phyloP scores from a whole-genome alignment of 1,140 invertebrate species.

The Caerostris extrusa region DNA sequence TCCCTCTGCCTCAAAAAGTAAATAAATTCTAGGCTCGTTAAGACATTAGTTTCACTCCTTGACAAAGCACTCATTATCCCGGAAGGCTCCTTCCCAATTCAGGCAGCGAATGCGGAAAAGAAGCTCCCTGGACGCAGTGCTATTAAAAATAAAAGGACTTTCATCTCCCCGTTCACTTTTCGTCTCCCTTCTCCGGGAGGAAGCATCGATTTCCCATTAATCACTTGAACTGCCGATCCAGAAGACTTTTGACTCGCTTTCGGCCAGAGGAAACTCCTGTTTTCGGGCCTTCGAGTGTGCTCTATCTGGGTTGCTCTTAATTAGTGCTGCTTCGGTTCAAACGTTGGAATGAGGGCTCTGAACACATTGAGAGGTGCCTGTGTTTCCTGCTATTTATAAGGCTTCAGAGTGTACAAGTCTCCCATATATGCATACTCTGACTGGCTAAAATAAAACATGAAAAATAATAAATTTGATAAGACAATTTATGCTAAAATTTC shows the following conservation, averaged over 20 bases:
- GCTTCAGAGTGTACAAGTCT: too few species aligned
- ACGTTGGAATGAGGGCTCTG: too few species aligned
- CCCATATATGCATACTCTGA: too few species aligned
- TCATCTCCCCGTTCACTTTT: slow-evolving; percentile 67
- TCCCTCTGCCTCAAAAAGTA: slow-evolving; percentile 24
- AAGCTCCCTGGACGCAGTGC: background rate
- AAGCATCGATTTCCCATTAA: slow-evolving; percentile 68
- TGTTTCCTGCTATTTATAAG: too few species aligned
- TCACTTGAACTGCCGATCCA: slow-evolving; percentile 62
- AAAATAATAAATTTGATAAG: too few species aligned
- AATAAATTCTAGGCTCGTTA: slow-evolving; percentile 57
- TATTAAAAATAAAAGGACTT: background rate
- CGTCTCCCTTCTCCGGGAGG: slow-evolving; percentile 32
- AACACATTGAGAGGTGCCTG: too few species aligned
- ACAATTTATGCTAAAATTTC: too few species aligned
- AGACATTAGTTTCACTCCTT: slow-evolving; percentile 41
- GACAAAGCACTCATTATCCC: slow-evolving; percentile 46
- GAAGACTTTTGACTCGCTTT: slow-evolving; percentile 43
- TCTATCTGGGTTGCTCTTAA: slow-evolving; percentile 42
- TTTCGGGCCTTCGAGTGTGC: background rate
- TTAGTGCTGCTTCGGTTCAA: slow-evolving; percentile 30
- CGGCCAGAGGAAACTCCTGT: slow-evolving; percentile 32
- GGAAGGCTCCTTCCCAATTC: background rate
- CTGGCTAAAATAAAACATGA: too few species aligned
- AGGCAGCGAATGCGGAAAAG: background rate